phyloP scores from a whole-genome alignment of 2,113 vertebrate genomes.

The Apodemus sylvaticus region DNA sequence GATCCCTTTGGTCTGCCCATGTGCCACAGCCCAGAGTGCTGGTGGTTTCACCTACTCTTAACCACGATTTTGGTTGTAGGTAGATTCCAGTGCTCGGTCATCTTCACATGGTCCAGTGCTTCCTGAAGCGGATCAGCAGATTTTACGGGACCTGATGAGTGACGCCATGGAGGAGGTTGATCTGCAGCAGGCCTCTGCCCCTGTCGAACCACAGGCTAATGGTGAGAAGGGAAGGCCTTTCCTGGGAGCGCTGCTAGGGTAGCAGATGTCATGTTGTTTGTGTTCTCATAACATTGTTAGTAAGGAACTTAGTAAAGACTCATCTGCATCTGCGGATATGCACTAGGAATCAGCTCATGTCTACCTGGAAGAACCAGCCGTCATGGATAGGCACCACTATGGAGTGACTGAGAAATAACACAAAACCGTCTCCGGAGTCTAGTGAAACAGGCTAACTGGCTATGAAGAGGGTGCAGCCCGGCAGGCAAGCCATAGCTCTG shows the following conservation, averaged over 20 bases:
- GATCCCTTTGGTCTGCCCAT: background rate
- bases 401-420: background rate
- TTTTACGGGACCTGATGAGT: constrained; percentile 97
- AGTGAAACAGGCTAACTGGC: background rate
- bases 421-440: background rate
- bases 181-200: constrained; percentile 80
- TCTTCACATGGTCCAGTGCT: constrained; percentile 89
- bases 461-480: background rate
- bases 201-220: constrained; percentile 84
- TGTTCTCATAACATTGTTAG: background rate
- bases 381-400: background rate
- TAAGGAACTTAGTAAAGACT: background rate
- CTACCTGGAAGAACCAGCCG: background rate
- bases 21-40: background rate
- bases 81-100: constrained; percentile 83
- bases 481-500: background rate
- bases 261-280: background rate
- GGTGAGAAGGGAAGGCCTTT: constrained; percentile 82
- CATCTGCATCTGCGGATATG: background rate
- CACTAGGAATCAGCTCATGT: background rate
- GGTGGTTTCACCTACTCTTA: background rate
- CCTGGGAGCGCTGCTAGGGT: too few relatives aligned
- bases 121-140: constrained; percentile 95
- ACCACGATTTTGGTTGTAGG: constrained; percentile 81
- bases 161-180: constrained; percentile 98